Evolutionary conservation across 2,888 invertebrate species (phyloP).

Genomic region (Exephanes ischioxanthus): DNA sequence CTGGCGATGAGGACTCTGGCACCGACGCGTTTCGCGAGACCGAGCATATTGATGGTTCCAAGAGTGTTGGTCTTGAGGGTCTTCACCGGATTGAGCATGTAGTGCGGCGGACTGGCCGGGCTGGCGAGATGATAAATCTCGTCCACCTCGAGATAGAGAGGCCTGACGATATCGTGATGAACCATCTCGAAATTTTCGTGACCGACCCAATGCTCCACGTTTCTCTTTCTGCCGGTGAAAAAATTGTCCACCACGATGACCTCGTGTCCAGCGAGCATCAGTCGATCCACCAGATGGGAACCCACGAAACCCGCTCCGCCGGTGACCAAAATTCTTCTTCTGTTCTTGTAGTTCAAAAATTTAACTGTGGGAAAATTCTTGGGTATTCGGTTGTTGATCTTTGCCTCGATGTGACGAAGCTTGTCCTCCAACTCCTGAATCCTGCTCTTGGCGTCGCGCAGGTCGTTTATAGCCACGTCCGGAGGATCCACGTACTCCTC

Average conservation of each 20-base stretch:
- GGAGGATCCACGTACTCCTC: slow-evolving; percentile 41
- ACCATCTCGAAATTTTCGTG: slow-evolving; percentile 99
- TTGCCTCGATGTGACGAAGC: slow-evolving; percentile 89
- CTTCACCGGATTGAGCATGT: slow-evolving; percentile 99
- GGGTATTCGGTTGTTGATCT: slow-evolving; percentile 87
- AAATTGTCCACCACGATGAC: slow-evolving; percentile 99
- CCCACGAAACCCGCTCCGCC: slow-evolving; percentile 99
- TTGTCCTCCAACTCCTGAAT: slow-evolving; percentile 90
- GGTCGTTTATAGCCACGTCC: slow-evolving; percentile 83
- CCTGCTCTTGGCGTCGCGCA: slow-evolving; percentile 88
- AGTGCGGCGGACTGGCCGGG: slow-evolving; percentile 99
- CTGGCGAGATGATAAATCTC: slow-evolving; percentile 99
- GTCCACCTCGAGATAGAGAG: slow-evolving; percentile 98
- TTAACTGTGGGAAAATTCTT: slow-evolving; percentile 96
- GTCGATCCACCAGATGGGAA: slow-evolving; percentile 97
- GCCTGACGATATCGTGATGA: slow-evolving; percentile 99
- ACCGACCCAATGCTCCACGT: slow-evolving; percentile 99
- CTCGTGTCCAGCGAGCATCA: slow-evolving; percentile 98
- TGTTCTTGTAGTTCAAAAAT: slow-evolving; percentile 95
- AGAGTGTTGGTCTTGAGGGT: slow-evolving; percentile 99
- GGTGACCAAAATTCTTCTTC: slow-evolving; percentile 97
- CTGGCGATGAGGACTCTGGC: slow-evolving; percentile 98
- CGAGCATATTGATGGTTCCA: slow-evolving; percentile 97
- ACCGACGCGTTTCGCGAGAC: slow-evolving; percentile 96
- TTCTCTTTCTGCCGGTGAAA: slow-evolving; percentile 98